Base-by-base conservation (phyloP, 2,113 vertebrate species). In the Nannobrachium achirus region DNA sequence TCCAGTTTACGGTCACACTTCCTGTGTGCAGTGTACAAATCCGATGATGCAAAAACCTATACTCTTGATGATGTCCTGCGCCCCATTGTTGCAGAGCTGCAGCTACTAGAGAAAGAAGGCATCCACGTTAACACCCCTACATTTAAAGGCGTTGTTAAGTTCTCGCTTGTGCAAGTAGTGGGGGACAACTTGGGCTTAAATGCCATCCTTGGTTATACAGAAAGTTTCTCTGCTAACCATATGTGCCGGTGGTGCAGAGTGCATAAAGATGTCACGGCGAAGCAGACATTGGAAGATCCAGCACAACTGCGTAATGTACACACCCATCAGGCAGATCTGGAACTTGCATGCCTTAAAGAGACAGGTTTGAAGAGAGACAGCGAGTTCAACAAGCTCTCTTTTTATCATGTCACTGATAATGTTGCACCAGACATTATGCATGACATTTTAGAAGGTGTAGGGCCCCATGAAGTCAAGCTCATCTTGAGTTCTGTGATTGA, bases 401-500 rank as follows among this genome's bases (percentile, higher is more conserved):
- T 63, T 38, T 63, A 18, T 11, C 42, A 56, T 56, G 40, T 67
- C 11, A 44, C 40, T 14, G 53, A 57, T 16, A 67, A 56, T 57
- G 53, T 57, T 15, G 65, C 41, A 10, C 52, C 55, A 20, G 65
- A 67, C 42, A 45, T 67, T 6, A 67, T 56, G 52, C 51, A 67
- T 46, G 53, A 57, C 15, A 58, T 68, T 10, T 48, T 68, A 11
- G 65, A 68, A 33, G 65, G 51, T 8, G 44, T 56, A 9, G 53
- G 65, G 15, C 9, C 56, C 38, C 51, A 69, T 19, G 66, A 59
- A 13, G 25, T 69, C 44, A 69, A 69, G 48, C 56, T 45, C 20
- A 46, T 69, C 10, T 69, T 60, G 14, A 69, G 60, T 13, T 14
- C 66, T 16, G 3, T 69, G 10, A 60, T 69, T 60, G 66, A 69